Percentiles rank a stretch among this genome's conserved stretches.
These are phyloP conservation scores for Tylochromis polylepis DNA, from an alignment of 2,113 vertebrate genomes.

Conservation along the genomic window DNA sequence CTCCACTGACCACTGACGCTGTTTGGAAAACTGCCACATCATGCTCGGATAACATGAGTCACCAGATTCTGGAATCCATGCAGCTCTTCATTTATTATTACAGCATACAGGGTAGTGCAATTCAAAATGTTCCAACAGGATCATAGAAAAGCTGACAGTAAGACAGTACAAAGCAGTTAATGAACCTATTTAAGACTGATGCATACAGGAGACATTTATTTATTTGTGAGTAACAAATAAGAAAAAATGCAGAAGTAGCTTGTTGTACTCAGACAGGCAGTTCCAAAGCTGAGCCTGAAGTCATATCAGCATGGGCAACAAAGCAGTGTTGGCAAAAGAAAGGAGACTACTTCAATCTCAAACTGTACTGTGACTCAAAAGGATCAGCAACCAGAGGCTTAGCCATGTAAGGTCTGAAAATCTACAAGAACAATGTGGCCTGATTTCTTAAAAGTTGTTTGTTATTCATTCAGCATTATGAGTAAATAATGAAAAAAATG, in stretches of 20 bases:
- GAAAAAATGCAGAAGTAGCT: neutral
- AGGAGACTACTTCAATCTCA: neutral
- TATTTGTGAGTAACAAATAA: neutral
- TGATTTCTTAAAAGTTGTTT: neutral
- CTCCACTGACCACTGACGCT: neutral
- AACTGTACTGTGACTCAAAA: neutral
- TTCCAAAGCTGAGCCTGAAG: neutral
- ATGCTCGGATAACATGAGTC: neutral
- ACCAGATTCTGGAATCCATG: neutral
- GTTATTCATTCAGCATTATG: neutral
- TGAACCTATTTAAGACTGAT: neutral
- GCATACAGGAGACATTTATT: neutral
- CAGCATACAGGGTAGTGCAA: accelerated
- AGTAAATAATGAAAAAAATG: neutral
- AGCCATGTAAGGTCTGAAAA: too few species aligned
- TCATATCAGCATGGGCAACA: neutral
- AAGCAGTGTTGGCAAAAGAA: too few species aligned
- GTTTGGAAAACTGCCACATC: neutral
- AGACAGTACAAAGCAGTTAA: neutral
- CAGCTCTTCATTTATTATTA: accelerated
- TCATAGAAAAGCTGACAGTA: neutral
- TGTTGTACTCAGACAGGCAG: neutral
- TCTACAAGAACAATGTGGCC: too few species aligned
- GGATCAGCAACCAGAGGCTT: too few species aligned
- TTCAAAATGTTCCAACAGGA: neutral